Evolutionary conservation across 2,797 vertebrate species (phyloP).

Genomic region (Sciurus carolinensis): DNA sequence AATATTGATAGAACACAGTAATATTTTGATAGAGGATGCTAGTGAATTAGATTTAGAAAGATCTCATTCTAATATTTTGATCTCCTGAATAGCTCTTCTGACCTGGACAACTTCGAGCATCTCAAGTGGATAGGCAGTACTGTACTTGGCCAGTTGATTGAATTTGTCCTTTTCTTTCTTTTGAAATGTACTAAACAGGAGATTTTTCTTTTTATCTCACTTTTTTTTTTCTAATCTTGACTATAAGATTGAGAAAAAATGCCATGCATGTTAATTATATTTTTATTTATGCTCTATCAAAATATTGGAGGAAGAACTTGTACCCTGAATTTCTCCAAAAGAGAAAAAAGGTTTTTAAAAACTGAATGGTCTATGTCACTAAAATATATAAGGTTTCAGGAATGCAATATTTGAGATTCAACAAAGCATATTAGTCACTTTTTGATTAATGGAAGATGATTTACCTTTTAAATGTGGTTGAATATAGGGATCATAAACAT

Average conservation of each 20-base stretch:
- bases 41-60: constrained; percentile 32
- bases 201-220: neutral
- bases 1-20: neutral
- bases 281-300: constrained; percentile 47
- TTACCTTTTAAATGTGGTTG: neutral
- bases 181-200: neutral
- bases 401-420: neutral
- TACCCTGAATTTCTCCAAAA: neutral
- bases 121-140: neutral
- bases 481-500: constrained; percentile 1
- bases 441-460: constrained; percentile 7
- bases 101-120: constrained; percentile 34
- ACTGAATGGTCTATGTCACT: neutral
- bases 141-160: neutral
- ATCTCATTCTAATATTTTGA: constrained; percentile 41
- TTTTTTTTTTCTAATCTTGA: neutral
- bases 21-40: constrained; percentile 21
- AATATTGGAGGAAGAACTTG: constrained; percentile 13
- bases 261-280: neutral
- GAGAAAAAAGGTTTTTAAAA: neutral
- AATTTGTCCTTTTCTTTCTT: constrained; percentile 9
- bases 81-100: neutral
- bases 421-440: neutral
- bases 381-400: neutral
- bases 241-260: neutral